Base-by-base conservation (phyloP, 2,888 invertebrate genomes). In the Ceramica pisi region DNA sequence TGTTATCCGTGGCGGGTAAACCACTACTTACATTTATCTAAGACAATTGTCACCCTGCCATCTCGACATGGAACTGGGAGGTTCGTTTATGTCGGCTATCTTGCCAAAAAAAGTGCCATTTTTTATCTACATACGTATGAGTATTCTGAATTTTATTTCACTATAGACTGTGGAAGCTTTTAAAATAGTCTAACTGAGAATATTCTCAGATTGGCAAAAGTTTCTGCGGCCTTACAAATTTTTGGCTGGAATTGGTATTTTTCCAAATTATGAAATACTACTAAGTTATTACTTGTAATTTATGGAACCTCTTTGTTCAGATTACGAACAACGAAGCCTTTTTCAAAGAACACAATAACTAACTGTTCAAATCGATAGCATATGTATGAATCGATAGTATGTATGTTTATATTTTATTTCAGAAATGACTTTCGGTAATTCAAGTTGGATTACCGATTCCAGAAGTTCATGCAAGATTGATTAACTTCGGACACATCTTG, bases 191-290 rank as follows among this genome's bases (percentile, higher is more conserved):
- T 41, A 19, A 56, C 60, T 71, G 46, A 72, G 72, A 66, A 80
- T 72, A 83, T 76, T 71, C 73, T 74, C 62, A 74, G 63, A 80
- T 71, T 76, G 74, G 71, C 75, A 80, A 77, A 76, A 78, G 68
- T 78, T 78, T 55, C 46, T 21, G 57, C 60, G 23, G 64, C 69
- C 41, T 72, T 41, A 72, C 63, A 84, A 55, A 75, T 67, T 80
- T 79, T 75, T 67, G 41, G 57, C 66, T 55, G 57, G 67, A 77
- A 67, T 84, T 84, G 80, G 78, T 84, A 73, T 78, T 61, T 67
- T 71, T 82, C 77, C 80, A 82, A 84, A 72, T 82, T 69, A 77
- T 72, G 68, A 72, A 73, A 76, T 67, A 83, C 56, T 71, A 75
- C 65, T 59, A 62, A 69, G 67, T 76, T 75, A 57, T 84, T 72